phyloP scores from a whole-genome alignment of 2,797 vertebrate species.

The Cuculus canorus region DNA sequence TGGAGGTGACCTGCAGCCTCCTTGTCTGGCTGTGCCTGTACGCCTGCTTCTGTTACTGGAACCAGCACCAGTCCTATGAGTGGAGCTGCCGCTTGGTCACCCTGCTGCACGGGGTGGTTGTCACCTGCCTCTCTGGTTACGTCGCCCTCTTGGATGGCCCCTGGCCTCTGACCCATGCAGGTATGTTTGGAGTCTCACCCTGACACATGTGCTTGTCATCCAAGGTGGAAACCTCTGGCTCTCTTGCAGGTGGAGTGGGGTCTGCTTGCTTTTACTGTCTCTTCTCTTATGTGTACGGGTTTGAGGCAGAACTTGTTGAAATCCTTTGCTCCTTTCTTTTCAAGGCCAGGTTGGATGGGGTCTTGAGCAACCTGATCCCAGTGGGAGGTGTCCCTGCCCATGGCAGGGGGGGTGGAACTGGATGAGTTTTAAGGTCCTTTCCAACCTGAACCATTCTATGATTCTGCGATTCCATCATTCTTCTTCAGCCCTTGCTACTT shows the following conservation, averaged over 20 bases:
- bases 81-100: slow-evolving; percentile 96
- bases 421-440: no score
- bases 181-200: slow-evolving; percentile 69
- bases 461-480: no score
- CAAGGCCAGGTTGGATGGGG: no score
- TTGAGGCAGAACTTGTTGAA: not conserved
- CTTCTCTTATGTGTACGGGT: not conserved
- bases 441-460: no score
- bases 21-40: slow-evolving; percentile 87
- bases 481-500: not conserved
- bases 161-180: slow-evolving; percentile 93
- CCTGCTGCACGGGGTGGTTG: slow-evolving; percentile 86
- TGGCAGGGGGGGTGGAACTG: no score
- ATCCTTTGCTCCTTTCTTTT: not conserved
- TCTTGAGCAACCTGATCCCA: no score
- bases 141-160: slow-evolving; percentile 90
- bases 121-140: slow-evolving; percentile 87
- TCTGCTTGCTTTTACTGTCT: not conserved
- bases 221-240: not conserved
- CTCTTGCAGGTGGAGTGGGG: not conserved
- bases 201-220: not conserved
- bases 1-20: slow-evolving; percentile 81
- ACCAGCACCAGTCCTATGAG: slow-evolving; percentile 80
- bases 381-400: no score
- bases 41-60: slow-evolving; percentile 77